These are phyloP conservation scores for Chaenocephalus aceratus DNA, from an alignment of 2,113 vertebrate species.

Conservation along the genomic window DNA sequence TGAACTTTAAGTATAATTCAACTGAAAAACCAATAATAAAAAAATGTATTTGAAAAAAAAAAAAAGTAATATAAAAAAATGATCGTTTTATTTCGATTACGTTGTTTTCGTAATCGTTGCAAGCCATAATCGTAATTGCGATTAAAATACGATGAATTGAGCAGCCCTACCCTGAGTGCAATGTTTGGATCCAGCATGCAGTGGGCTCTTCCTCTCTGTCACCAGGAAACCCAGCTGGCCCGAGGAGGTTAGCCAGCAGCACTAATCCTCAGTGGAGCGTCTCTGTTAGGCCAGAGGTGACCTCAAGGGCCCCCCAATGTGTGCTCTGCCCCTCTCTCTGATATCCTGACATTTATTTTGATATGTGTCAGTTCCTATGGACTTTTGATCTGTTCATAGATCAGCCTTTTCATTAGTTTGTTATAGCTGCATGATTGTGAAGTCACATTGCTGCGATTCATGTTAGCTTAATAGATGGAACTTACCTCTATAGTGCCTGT, in stretches of 20 bases:
- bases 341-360: background rate
- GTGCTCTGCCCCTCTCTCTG: background rate
- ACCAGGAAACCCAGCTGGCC: background rate
- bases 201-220: background rate
- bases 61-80: no score
- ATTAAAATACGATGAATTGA: no score
- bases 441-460: background rate
- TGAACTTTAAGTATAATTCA: no score
- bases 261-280: conserved; percentile 12
- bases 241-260: background rate
- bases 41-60: no score
- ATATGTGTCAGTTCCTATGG: background rate
- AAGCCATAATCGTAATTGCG: no score
- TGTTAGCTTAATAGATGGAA: background rate
- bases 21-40: no score
- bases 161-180: background rate
- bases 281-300: conserved; percentile 18
- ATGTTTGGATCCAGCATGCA: background rate
- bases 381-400: background rate
- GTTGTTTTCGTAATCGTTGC: no score
- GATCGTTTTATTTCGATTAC: no score
- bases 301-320: background rate
- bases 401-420: background rate
- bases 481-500: no score
- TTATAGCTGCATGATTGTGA: background rate